Percentiles rank a stretch among this genome's conserved stretches.
These are phyloP conservation scores for Pachyrhynchus sulphureomaculatus DNA, from an alignment of 1,140 invertebrate genomes.

Conservation along the genomic window DNA sequence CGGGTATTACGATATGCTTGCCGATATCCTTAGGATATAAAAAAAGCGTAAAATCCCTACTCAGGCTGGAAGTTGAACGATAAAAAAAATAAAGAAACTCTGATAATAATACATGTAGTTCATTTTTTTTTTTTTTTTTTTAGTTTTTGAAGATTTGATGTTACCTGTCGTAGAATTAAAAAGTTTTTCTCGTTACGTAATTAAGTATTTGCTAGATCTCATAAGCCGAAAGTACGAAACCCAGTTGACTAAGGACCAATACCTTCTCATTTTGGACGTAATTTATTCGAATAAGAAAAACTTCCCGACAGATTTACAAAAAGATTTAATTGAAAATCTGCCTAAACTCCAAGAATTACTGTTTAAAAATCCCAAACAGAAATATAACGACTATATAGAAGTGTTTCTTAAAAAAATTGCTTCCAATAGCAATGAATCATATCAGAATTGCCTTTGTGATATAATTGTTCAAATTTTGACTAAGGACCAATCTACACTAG, in stretches of 20 bases:
- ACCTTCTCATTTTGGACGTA: slow-evolving; percentile 40
- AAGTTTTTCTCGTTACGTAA: slow-evolving; percentile 68
- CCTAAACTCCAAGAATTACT: slow-evolving; percentile 49
- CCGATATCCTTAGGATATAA: too few relatives aligned
- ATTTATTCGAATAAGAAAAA: slow-evolving; percentile 44
- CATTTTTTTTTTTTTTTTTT: slow-evolving; percentile 26
- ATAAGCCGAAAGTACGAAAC: slow-evolving; percentile 47
- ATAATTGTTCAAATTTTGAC: slow-evolving; percentile 54
- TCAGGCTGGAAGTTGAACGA: too few relatives aligned
- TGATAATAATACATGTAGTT: too few relatives aligned
- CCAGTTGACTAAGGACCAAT: slow-evolving; percentile 40
- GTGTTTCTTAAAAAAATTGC: slow-evolving; percentile 52
- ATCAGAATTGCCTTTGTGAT: slow-evolving; percentile 53
- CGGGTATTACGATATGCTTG: too few relatives aligned
- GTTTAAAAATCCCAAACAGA: slow-evolving; percentile 35
- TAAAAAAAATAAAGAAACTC: too few relatives aligned
- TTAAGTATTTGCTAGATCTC: slow-evolving; percentile 68
- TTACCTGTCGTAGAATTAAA: slow-evolving; percentile 72
- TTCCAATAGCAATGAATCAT: slow-evolving; percentile 45
- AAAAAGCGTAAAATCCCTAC: too few relatives aligned
- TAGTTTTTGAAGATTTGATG: slow-evolving; percentile 81
- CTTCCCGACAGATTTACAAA: slow-evolving; percentile 40
- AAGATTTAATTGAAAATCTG: slow-evolving; percentile 47
- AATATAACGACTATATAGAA: slow-evolving; percentile 53
- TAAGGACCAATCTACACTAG: slow-evolving; percentile 55